These are phyloP conservation scores for Atta texana DNA, from an alignment of 1,140 invertebrate genomes.

Conservation along the genomic window DNA sequence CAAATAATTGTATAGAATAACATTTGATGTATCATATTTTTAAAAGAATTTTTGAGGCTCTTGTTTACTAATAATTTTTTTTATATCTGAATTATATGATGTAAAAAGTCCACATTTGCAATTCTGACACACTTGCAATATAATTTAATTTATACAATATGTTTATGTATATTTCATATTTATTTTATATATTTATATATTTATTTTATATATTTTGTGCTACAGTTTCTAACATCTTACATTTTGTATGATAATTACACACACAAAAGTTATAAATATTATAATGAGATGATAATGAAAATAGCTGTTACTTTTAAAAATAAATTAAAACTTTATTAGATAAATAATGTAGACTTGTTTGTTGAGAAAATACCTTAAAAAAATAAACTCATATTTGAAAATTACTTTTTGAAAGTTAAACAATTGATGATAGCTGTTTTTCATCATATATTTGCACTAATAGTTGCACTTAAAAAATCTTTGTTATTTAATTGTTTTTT, in stretches of 20 bases:
- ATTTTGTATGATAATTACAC: background rate
- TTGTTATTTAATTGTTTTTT: slow-evolving; percentile 13
- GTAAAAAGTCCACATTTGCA: background rate
- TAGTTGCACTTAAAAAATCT: background rate
- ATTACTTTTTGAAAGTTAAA: slow-evolving; percentile 1
- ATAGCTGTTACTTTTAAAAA: background rate
- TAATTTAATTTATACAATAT: background rate
- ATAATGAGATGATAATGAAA: background rate
- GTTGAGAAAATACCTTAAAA: background rate
- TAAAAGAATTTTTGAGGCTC: background rate
- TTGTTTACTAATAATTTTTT: background rate
- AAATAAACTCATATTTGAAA: background rate
- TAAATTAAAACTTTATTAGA: background rate
- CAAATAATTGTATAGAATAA: background rate
- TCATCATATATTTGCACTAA: background rate
- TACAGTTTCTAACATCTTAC: background rate
- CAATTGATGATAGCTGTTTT: background rate
- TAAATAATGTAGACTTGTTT: background rate
- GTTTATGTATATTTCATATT: background rate
- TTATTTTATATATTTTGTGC: background rate
- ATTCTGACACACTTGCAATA: background rate
- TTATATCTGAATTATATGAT: background rate
- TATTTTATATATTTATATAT: background rate
- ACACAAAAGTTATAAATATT: background rate
- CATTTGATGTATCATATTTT: background rate